phyloP scores from a whole-genome alignment of 2,797 vertebrate species.

The Sarcophilus harrisii region DNA sequence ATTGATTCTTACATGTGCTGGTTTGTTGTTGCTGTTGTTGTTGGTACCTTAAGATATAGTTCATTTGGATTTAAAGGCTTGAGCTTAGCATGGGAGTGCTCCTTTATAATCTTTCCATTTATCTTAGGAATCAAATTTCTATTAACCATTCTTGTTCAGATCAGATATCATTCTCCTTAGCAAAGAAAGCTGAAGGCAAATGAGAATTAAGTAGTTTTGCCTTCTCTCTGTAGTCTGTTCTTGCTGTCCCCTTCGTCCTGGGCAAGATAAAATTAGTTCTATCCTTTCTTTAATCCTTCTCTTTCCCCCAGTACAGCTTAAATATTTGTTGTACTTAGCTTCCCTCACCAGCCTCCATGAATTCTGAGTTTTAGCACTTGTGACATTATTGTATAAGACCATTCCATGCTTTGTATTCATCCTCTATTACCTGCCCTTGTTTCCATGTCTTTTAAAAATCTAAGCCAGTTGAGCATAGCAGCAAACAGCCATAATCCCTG shows the following conservation, averaged over 20 bases:
- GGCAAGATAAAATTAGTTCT: background rate
- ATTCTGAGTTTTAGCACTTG: background rate
- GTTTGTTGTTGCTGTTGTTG: background rate
- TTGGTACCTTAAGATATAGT: background rate
- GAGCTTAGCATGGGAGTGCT: background rate
- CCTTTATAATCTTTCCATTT: background rate
- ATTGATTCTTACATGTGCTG: background rate
- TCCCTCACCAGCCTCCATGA: background rate
- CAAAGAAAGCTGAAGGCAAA: background rate
- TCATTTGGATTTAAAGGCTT: background rate
- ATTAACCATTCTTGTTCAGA: background rate
- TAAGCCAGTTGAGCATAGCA: constrained; percentile 51
- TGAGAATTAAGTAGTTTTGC: background rate
- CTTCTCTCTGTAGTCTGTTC: background rate
- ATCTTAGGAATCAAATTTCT: background rate
- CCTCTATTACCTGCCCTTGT: background rate
- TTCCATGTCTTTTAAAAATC: background rate
- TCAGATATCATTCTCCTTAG: background rate
- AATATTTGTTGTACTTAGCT: background rate
- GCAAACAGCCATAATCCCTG: background rate
- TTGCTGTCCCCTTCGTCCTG: background rate
- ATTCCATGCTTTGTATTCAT: background rate
- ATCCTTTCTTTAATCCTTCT: background rate
- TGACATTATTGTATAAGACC: background rate
- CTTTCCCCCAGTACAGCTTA: background rate